Base-by-base conservation (phyloP, 37 sponge, comb jelly and placozoan genomes). In the Agelas oroides region DNA sequence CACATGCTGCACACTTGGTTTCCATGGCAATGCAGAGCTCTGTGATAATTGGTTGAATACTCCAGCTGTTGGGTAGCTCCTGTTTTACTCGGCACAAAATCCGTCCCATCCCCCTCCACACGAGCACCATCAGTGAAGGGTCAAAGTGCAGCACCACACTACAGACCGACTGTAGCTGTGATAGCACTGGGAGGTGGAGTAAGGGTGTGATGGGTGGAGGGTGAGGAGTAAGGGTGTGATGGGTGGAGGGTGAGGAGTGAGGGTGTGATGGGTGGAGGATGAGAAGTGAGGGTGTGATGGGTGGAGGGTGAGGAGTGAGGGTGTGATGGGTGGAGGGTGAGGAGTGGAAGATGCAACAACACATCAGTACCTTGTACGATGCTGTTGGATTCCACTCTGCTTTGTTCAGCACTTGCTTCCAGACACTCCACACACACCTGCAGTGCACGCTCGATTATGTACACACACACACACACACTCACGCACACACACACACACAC, bases 101-200 rank as follows among this genome's bases (percentile, higher is more conserved):
- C 61, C 62, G 74, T 20, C 82, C 82, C 8, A 88, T 30, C 1
- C 75, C 56, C 20, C 70, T 73, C 82, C 82, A 88, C 18, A 63
- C 40, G 40, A 81, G 39, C 25, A 81, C 31, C 5, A 74, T 0
- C n/a, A 88, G 54, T 57, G 88, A 55, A 28, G 88, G 82, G 55
- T 88, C 88, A 88, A 88, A 88, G 70, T 68, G 30, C 61, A 81
- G 36, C 0, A 46, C 80, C 19, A 68, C 54, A 23, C 73, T 58
- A 36, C 52, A 52, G 28, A 75, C 39, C 14, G 24, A 57, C 23
- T 27, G 19, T 16, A 84, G 64, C 66, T 57, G 31, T 30, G 28
- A 54, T 16, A 57, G 24, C 24, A 55, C 33, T 40, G 59, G 35
- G 35, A 13, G 59, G 11, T 5, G 57, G 60, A 27, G 13, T 16